Evolutionary conservation across 2,888 invertebrate genomes (phyloP), one percentile per base, ranked within the genome.

Genomic region (Acanthosepion esculentum): DNA sequence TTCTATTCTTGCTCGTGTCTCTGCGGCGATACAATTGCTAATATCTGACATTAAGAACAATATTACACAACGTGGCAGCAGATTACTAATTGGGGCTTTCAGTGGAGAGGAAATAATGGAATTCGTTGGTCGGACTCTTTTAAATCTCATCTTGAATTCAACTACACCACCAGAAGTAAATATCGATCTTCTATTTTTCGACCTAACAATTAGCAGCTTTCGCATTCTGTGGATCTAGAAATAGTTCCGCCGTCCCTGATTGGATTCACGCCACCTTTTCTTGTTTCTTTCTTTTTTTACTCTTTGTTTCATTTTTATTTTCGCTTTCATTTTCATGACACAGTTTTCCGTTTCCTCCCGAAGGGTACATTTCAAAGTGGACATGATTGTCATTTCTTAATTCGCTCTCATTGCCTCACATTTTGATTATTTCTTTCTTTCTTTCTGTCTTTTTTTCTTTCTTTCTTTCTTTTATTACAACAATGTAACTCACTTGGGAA

Each of bases 111-210:
- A 78, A 78, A 18, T n/a, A 78, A 78, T 78, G 78, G 78, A 78
- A 78, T n/a, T 78, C 12, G 78, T 78, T n/a, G 78, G 78, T 78
- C 78, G 78, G n/a, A n/a, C 12, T 78, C 78, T 78, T 78, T 78
- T 78, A 78, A 78, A 78, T 78, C 78, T 78, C 78, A 78, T 78
- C 78, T 78, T 78, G n/a, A 78, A 78, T 78, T n/a, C 78, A 78
- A n/a, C 78, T 29, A 29, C 78, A 29, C 78, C n/a, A 78, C n/a
- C 78, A 78, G 78, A n/a, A 78, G 78, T n/a, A 78, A 78, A 78
- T 78, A 78, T 78, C 78, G 78, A 78, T 78, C 78, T n/a, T 29
- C 78, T 78, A 78, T 78, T 78, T 78, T 78, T 78, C 78, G 78
- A 78, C 78, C 78, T n/a, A 78, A 78, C 78, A 78, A 78, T 78